Base-by-base conservation (phyloP, 2,888 invertebrate genomes). In the Parthenolecanium corni region DNA sequence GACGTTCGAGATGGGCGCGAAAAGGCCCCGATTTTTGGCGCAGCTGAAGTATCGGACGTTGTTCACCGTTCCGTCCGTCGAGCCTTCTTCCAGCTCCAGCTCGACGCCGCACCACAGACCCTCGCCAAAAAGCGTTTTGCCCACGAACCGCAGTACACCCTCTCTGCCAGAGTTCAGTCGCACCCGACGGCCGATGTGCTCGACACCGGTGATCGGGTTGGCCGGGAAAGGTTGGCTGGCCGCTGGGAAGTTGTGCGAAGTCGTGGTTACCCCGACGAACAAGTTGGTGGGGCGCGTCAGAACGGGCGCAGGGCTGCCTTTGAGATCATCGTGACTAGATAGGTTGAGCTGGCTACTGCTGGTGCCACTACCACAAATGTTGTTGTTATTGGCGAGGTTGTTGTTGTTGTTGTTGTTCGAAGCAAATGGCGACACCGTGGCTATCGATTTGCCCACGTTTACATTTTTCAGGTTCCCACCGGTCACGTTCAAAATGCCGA, bases 31-130 rank as follows among this genome's bases (percentile, higher is more conserved):
- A 51, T 75, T 74, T 5, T 76, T 75, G 21, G 75, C 72, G 71
- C 83, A 84, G 12, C 73, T 73, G 72, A 84, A 84, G 71, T 84
- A 84, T 16, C 79, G 75, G 47, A 79, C 75, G 12, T 82, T 82
- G 18, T 64, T 54, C 12, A 82, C 78, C 46, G 75, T 72, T 47
- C 84, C 84, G 74, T 84, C 80, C 73, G 83, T 79, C 69, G 79
- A 80, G 20, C 83, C 83, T 65, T 76, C 76, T 4, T 78, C 73
- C 49, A 76, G 75, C 62, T 76, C 74, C 61, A 83, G 72, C 71
- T 83, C 82, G 51, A 84, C 75, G 9, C 84, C 84, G 72, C 83
- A 83, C 80, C 82, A 84, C 20, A 76, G 65, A 2, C 80, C 80
- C 12, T 74, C 73, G 40, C 79, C 80, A 49, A 79, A 75, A 52